Evolutionary conservation across 2,113 vertebrate species (phyloP).

Genomic region (Brachypodius melanocephalos): DNA sequence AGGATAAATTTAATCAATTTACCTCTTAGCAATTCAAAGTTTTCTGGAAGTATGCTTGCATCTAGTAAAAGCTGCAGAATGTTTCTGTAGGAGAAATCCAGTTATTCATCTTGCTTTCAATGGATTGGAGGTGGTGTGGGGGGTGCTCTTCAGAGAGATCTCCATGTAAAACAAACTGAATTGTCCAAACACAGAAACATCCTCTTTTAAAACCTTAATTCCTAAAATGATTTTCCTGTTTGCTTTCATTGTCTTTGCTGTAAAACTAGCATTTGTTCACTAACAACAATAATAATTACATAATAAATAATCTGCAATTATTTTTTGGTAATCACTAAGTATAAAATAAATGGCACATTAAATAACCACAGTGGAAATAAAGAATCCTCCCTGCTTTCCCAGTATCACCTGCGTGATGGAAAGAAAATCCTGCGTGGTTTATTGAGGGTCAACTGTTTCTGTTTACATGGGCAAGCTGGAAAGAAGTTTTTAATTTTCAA

Average conservation of each 20-base stretch:
- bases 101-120: neutral
- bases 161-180: neutral
- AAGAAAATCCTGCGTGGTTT: neutral
- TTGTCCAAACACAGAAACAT: neutral
- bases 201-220: neutral
- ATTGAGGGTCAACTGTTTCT: neutral
- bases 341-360: neutral
- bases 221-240: neutral
- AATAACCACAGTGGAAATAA: neutral
- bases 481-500: neutral
- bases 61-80: neutral
- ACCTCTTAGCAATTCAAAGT: neutral
- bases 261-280: neutral
- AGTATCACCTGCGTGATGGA: neutral
- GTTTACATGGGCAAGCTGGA: neutral
- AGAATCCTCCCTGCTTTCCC: neutral
- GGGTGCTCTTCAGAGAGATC: neutral
- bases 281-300: neutral
- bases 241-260: neutral
- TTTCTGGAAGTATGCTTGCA: neutral
- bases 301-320: neutral
- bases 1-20: neutral
- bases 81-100: neutral
- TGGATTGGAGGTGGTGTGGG: rapidly evolving
- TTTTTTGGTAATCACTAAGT: neutral